Conservation (phyloP, 1,140 invertebrate species). For the Lepidurus packardi region DNA sequence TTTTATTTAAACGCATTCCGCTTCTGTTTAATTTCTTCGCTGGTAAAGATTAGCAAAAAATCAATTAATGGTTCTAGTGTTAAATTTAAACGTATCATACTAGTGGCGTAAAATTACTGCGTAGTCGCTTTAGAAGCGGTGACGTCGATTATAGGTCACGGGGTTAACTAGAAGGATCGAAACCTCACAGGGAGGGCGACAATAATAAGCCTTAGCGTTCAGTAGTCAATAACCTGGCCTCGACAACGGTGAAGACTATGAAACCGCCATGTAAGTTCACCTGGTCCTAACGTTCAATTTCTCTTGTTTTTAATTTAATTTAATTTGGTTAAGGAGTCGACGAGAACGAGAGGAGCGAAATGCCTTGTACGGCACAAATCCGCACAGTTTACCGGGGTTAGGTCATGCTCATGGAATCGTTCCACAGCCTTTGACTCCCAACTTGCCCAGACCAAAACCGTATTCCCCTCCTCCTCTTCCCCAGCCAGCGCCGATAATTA, state of each 20-base stretch:
- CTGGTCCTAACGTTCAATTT: neutral
- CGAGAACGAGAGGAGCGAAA: constrained; percentile 2
- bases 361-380: constrained; percentile 3
- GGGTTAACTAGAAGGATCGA: neutral
- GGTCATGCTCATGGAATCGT: neutral
- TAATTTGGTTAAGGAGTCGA: neutral
- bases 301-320: neutral
- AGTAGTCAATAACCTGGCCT: neutral
- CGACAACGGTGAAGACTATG: neutral
- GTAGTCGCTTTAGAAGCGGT: neutral
- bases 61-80: too few relatives aligned
- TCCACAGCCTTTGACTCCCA: neutral
- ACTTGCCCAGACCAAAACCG: neutral
- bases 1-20: too few relatives aligned
- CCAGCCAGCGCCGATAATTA: neutral
- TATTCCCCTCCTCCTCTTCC: neutral
- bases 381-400: constrained; percentile 8
- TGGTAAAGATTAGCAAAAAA: too few relatives aligned
- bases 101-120: too few relatives aligned
- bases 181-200: neutral
- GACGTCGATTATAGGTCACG: constrained; percentile 11
- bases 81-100: too few relatives aligned
- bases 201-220: neutral
- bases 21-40: too few relatives aligned
- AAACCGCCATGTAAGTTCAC: neutral